Evolutionary conservation across 1,140 invertebrate species (phyloP), one percentile per base, ranked within the genome.

Genomic region (Helicoverpa zea): DNA sequence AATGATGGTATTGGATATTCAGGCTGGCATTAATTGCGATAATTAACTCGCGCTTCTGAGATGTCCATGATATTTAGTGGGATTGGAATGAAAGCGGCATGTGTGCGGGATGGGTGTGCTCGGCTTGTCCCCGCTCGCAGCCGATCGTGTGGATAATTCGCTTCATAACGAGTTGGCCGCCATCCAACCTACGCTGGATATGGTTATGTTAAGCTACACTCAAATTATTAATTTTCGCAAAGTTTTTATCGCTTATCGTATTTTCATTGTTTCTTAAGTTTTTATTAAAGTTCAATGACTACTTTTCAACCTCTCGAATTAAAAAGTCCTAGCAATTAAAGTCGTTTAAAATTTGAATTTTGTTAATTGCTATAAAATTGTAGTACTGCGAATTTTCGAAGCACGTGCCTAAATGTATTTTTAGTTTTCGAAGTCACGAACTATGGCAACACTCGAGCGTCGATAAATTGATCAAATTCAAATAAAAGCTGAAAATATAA

Each of bases 121-220:
- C 64, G 66, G 61, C 74, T 56, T 72, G 77, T 72, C 75, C 66
- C 47, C 68, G 64, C 54, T 66, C 54, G 29, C 56, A 35, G 18
- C 74, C 80, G 80, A 82, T 82, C 74, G 78, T 54, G 80, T 72
- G 70, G 76, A 54, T 73, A 75, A 82, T 82, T 76, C 77, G 47
- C 77, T 72, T 63, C 76, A 82, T 82, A 84, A 84, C 83, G 81
- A 84, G 78, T 84, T 84, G 83, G 83, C 83, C 23, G 11, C 63
- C 23, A n/a, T 54, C 81, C 83, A 84, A 74, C 64, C 52, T 59
- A 66, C 68, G 70, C 83, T 79, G 80, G 74, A 80, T 77, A 80
- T 58, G 63, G 77, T 68, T 79, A 70, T 79, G 76, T 83, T 56
- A 82, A 81, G 82, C 74, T 84, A 54, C 75, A 82, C 47, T 78